These are phyloP conservation scores for Sebastes iracundus DNA, from an alignment of 2,797 vertebrate genomes.

Conservation along the genomic window DNA sequence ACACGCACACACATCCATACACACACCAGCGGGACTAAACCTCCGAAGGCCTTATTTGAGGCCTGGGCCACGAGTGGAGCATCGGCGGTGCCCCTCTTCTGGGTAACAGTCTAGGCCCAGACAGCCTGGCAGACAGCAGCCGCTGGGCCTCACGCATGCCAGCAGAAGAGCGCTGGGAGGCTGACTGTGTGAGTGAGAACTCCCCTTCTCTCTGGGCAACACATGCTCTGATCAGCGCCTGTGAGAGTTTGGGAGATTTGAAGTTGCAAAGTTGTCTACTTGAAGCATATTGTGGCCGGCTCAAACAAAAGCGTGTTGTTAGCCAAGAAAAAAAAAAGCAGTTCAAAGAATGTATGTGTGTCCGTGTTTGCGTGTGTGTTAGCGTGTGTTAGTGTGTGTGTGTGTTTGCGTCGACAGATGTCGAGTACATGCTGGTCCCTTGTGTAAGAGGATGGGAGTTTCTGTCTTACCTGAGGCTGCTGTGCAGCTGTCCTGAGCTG, in stretches of 20 bases:
- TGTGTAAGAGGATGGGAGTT: conserved; percentile 70
- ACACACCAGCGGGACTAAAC: conserved; percentile 55
- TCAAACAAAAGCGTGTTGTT: conserved; percentile 70
- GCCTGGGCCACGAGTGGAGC: conserved; percentile 67
- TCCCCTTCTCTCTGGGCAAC: conserved; percentile 61
- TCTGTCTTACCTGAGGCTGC: conserved; percentile 83
- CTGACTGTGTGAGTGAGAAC: conserved; percentile 26
- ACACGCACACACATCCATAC: conserved; percentile 21
- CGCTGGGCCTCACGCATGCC: conserved; percentile 60
- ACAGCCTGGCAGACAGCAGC: conserved; percentile 67
- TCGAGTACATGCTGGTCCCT: conserved; percentile 66
- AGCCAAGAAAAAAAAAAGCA: conserved; percentile 63
- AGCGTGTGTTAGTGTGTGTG: conserved; percentile 14
- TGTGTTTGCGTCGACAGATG: conserved; percentile 69
- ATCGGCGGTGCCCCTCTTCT: conserved; percentile 59
- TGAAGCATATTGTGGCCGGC: conserved; percentile 59
- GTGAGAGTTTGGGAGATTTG: conserved; percentile 65
- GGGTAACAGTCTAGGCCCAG: conserved; percentile 68
- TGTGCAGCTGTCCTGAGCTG: conserved; percentile 81
- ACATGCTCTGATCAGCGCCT: conserved; percentile 66
- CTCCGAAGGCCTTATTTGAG: conserved; percentile 69
- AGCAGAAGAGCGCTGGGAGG: conserved; percentile 67
- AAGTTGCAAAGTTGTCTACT: conserved; percentile 69
- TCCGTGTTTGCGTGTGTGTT: conserved; percentile 24
- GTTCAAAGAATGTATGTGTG: conserved; percentile 45